phyloP scores from a whole-genome alignment of 2,113 vertebrate genomes.

The Erpornis zantholeuca region DNA sequence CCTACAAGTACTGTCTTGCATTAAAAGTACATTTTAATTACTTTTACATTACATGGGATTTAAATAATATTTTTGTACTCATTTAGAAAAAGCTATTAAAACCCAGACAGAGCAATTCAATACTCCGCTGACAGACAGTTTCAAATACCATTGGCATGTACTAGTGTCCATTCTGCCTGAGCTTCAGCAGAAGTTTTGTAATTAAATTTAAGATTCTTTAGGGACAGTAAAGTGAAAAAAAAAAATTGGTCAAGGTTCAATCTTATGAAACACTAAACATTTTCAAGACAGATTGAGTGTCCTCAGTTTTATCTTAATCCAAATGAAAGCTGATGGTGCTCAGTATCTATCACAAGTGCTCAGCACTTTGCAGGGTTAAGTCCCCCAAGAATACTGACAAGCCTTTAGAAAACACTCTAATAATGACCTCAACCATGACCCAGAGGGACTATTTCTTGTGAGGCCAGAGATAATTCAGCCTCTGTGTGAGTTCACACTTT shows the following conservation, averaged over 20 bases:
- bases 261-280: background rate
- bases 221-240: background rate
- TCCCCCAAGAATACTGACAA: background rate
- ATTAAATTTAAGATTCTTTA: slow-evolving; percentile 37
- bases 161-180: background rate
- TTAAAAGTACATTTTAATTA: slow-evolving; percentile 28
- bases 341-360: background rate
- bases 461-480: background rate
- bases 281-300: slow-evolving; percentile 10
- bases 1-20: background rate
- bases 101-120: background rate
- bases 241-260: background rate
- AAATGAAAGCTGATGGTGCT: background rate
- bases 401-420: slow-evolving; percentile 8
- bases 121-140: slow-evolving; percentile 4
- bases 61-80: background rate
- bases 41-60: background rate
- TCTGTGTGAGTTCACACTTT: background rate
- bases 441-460: background rate
- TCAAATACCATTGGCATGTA: slow-evolving; percentile 7
- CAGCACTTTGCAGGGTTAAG: background rate
- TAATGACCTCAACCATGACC: background rate
- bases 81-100: slow-evolving; percentile 40
- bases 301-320: slow-evolving; percentile 17
- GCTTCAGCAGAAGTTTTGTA: background rate